phyloP scores from a whole-genome alignment of 2,113 vertebrate species.

The Megaceryle torquata region DNA sequence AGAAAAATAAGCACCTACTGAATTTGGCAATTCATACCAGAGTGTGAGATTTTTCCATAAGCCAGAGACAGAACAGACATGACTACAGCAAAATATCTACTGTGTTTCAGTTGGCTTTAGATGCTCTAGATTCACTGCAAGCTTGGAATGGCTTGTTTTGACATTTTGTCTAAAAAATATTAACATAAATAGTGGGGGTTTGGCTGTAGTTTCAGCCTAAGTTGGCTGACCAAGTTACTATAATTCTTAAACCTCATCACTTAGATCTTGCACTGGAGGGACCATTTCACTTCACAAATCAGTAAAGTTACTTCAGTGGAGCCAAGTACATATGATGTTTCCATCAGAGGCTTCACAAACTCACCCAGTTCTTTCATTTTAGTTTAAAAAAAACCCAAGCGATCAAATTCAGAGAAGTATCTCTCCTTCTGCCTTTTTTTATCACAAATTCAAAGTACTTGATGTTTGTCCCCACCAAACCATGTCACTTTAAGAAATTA shows the following conservation, averaged over 20 bases:
- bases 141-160: neutral
- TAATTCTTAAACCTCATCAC: constrained; percentile 35
- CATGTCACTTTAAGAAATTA: neutral
- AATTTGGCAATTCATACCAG: neutral
- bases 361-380: neutral
- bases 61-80: neutral
- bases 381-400: neutral
- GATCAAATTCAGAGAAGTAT: neutral
- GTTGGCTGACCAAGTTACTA: neutral
- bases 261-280: constrained; percentile 31
- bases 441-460: neutral
- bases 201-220: constrained; percentile 19
- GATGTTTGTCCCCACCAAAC: neutral
- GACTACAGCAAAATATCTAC: neutral
- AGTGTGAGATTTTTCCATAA: neutral
- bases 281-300: constrained; percentile 13
- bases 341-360: constrained; percentile 4
- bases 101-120: neutral
- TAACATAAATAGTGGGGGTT: neutral
- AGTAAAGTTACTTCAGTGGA: constrained; percentile 24
- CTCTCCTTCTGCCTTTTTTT: neutral
- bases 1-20: neutral
- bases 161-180: constrained; percentile 7
- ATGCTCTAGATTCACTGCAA: neutral
- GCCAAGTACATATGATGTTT: neutral